Conservation (phyloP, 1,140 invertebrate genomes). For the Tenebrio molitor region DNA sequence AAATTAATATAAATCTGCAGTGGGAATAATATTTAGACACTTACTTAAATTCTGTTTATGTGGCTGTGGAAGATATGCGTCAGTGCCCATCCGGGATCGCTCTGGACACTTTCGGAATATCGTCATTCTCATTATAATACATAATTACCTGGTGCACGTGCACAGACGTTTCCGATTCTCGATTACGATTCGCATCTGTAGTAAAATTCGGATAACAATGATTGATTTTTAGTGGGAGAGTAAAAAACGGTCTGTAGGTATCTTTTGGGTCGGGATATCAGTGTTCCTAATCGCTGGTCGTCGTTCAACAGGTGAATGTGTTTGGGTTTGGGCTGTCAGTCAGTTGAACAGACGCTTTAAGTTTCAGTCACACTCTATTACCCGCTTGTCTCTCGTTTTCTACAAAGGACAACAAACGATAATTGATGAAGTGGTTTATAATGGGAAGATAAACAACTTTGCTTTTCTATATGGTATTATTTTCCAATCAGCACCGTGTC, state of each 20-base stretch:
- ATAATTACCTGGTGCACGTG: background rate
- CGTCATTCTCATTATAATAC: background rate
- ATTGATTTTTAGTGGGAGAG: slow-evolving; percentile 11
- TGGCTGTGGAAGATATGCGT: background rate
- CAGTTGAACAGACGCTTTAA: slow-evolving; percentile 30
- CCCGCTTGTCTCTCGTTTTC: slow-evolving; percentile 38
- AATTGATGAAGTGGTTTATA: slow-evolving; percentile 47
- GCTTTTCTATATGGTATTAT: slow-evolving; percentile 43
- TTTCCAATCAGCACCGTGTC: slow-evolving; percentile 42
- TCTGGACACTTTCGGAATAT: background rate
- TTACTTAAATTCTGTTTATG: background rate
- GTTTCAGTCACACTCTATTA: slow-evolving; percentile 45
- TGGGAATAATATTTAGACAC: slow-evolving; percentile 1
- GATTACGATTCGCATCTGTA: background rate
- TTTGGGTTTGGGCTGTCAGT: slow-evolving; percentile 28
- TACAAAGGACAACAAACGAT: slow-evolving; percentile 45
- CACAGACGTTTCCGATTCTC: background rate
- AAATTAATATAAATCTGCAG: slow-evolving; percentile 1
- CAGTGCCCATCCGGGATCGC: background rate
- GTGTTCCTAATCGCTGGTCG: slow-evolving; percentile 36
- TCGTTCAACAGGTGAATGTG: slow-evolving; percentile 41
- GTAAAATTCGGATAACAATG: slow-evolving; percentile 25
- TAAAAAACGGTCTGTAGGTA: background rate
- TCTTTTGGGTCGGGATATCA: slow-evolving; percentile 16
- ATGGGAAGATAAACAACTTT: slow-evolving; percentile 42